Percentiles rank a stretch among this genome's conserved stretches.
phyloP scores from a whole-genome alignment of 2,888 invertebrate genomes.

The Lepidochitona cinerea region DNA sequence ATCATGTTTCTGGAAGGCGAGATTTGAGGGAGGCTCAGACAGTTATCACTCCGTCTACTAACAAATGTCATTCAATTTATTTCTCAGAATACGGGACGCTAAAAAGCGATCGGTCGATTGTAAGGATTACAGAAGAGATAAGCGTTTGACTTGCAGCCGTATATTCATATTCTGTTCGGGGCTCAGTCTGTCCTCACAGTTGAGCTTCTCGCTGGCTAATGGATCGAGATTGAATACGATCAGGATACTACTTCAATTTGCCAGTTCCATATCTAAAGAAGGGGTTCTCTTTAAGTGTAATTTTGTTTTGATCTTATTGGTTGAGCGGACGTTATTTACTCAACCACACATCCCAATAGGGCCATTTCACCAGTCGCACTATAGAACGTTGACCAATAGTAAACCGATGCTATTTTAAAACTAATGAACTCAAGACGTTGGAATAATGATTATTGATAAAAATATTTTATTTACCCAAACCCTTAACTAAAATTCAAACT shows the following conservation, averaged over 20 bases:
- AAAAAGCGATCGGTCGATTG: not conserved
- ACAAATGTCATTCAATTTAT: constrained; percentile 2
- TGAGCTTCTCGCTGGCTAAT: not conserved
- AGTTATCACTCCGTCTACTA: too few relatives aligned
- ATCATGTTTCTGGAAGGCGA: too few relatives aligned
- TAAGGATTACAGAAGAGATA: not conserved
- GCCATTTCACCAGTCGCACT: too few relatives aligned
- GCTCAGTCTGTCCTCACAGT: not conserved
- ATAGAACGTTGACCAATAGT: not conserved
- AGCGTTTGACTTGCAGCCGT: not conserved
- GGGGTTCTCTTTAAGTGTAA: not conserved
- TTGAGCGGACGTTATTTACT: too few relatives aligned
- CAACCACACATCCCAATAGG: too few relatives aligned
- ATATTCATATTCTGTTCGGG: too few relatives aligned
- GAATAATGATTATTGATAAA: not conserved
- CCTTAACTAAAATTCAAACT: not conserved
- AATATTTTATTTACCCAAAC: not conserved
- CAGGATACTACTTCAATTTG: not conserved
- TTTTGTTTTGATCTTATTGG: too few relatives aligned
- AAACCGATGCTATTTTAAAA: constrained; percentile 6
- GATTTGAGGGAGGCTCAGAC: too few relatives aligned
- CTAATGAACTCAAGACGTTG: constrained; percentile 1
- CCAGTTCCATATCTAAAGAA: not conserved
- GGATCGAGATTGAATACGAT: not conserved
- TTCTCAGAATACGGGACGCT: not conserved